Evolutionary conservation across 2,797 vertebrate genomes (phyloP), one percentile per base, ranked within the genome.

Genomic region (Eidolon dupreanum): DNA sequence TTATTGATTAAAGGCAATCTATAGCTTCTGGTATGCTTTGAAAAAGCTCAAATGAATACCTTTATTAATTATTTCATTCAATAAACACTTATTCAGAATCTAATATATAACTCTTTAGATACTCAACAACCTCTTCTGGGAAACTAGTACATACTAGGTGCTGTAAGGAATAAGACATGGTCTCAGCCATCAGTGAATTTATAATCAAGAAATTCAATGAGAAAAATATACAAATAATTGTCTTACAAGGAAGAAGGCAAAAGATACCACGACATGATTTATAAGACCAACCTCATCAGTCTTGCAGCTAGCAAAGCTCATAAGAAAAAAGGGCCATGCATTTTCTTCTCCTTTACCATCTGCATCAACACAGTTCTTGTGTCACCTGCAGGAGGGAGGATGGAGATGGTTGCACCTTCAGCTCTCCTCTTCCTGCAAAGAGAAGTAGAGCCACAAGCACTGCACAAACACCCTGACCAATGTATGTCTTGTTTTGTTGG

Each of bases 1-100:
- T 74, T 86, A 65, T 77, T 70, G 26, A 83, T 61, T 55, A 81
- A 96, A 93, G 63, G 41, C 75, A 93, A 65, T 75, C 7, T 33
- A 86, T 33, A 70, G 8, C 13, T 92, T 85, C 24, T 71, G 22
- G 1, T 53, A 87, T 19, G 5, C 4, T 24, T 84, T 90, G 38
- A 63, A 53, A 91, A 93, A 33, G 38, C 66, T 92, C 70, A 85
- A 19, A 33, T 75, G 26, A 91, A 38, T 83, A 61, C 1, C 22
- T 88, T 84, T 61, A 49, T 63, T 17, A 57, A 65, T 51, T 66
- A 36, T 96, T 93, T 90, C 12, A 87, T 55, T 93, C 38, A 57
- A 31, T 28, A 74, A 51, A 88, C 12, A 31, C 75, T 88, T 75
- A 82, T 66, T 95, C 26, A 84, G 70, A 92, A 46, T 16, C 6